A percentile compares a stretch with the other conserved stretches of the same genome.
phyloP scores from a whole-genome alignment of 2,888 invertebrate genomes.

The Lissonota sp. region DNA sequence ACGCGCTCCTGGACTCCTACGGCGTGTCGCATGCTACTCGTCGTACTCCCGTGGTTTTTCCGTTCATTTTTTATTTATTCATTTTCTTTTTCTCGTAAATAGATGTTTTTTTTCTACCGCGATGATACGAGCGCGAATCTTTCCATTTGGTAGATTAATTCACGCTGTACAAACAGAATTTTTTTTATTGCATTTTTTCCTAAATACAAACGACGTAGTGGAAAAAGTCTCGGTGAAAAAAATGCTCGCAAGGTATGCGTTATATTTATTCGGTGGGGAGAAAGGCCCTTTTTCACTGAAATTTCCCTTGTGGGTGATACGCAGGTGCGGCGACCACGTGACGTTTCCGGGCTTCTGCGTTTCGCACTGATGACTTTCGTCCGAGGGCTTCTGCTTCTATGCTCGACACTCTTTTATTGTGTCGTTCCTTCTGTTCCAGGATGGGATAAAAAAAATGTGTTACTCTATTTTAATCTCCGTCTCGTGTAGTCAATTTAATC shows the following conservation, averaged over 20 bases:
- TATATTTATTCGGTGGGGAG: slow-evolving; percentile 4
- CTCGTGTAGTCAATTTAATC: neutral
- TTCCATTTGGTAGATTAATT: slow-evolving; percentile 41
- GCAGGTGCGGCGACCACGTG: slow-evolving; percentile 5
- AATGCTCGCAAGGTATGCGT: neutral
- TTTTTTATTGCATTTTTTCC: slow-evolving; percentile 20
- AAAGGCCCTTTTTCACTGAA: neutral
- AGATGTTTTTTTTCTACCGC: neutral
- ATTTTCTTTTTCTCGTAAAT: slow-evolving; percentile 7
- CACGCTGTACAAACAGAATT: neutral
- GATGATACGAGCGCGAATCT: slow-evolving; percentile 18
- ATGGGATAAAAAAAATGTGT: neutral
- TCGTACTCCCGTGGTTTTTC: slow-evolving; percentile 30
- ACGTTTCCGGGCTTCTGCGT: no score
- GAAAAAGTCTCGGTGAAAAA: slow-evolving; percentile 16
- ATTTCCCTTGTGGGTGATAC: slow-evolving; percentile 10
- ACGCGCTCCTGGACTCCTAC: neutral
- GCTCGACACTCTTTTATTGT: slow-evolving; percentile 14
- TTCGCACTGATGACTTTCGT: slow-evolving; percentile 33
- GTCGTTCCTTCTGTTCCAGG: neutral
- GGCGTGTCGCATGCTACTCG: slow-evolving; percentile 33
- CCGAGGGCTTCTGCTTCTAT: neutral
- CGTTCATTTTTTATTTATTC: neutral
- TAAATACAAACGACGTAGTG: neutral
- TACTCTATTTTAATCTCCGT: neutral